A percentile compares a stretch with the other conserved stretches of the same genome.
Evolutionary conservation across 2,888 invertebrate genomes (phyloP).

Genomic region (Bruchidius siliquastri): DNA sequence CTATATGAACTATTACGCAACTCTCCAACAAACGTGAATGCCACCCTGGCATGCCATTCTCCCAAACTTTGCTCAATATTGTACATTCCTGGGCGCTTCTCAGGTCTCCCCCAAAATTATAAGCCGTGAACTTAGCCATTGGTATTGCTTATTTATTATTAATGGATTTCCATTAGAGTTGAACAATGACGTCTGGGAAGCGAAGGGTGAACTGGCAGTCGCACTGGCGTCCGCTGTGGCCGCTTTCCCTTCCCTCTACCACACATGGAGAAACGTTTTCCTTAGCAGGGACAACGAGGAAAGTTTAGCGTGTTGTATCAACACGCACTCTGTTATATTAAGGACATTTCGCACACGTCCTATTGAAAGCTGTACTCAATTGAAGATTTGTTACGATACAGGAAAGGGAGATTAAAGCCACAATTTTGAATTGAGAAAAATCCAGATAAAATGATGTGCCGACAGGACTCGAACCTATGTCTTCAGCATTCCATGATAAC

Average conservation of each 20-base stretch:
- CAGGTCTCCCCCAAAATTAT: neutral
- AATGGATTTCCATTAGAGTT: constrained; percentile 43
- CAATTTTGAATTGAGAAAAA: no score
- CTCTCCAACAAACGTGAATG: no score
- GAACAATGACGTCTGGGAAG: constrained; percentile 38
- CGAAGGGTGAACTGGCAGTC: constrained; percentile 19
- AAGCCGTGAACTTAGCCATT: neutral
- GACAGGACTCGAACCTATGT: no score
- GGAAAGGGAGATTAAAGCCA: no score
- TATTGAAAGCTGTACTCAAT: no score
- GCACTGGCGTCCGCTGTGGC: neutral
- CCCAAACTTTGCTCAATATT: neutral
- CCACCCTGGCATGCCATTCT: neutral
- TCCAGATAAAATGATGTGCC: no score
- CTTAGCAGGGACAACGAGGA: constrained; percentile 12
- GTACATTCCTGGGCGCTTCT: neutral
- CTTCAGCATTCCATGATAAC: no score
- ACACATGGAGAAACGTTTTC: neutral
- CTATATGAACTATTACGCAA: no score
- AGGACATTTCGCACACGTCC: no score
- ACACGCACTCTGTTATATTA: no score
- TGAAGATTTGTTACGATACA: no score
- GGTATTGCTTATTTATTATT: constrained; percentile 43
- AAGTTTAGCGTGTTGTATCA: neutral
- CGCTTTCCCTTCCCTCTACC: neutral